Conservation (phyloP, 2,888 invertebrate species). For the Parnassius mnemosyne region DNA sequence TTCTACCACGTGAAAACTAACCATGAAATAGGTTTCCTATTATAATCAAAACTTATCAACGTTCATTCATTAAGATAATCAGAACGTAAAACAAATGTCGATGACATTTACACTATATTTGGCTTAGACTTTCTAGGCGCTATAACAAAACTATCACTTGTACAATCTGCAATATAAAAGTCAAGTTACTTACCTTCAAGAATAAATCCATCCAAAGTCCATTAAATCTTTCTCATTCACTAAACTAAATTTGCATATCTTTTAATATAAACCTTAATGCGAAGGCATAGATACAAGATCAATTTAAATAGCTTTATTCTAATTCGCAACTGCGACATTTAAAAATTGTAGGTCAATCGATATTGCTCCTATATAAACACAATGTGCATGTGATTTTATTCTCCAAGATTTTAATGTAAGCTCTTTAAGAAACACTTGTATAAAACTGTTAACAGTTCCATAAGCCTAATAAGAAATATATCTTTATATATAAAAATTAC, state of each 20-base stretch:
- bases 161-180: constrained; percentile 7
- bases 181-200: constrained; percentile 14
- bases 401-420: too few species aligned
- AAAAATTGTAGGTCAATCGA: constrained; percentile 2
- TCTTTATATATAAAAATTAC: too few species aligned
- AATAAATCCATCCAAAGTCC: constrained; percentile 15
- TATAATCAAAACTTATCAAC: too few species aligned
- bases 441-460: too few species aligned
- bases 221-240: constrained; percentile 17
- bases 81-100: constrained; percentile 2
- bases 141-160: constrained; percentile 8
- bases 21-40: too few species aligned
- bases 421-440: too few species aligned
- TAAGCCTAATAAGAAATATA: too few species aligned
- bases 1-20: too few species aligned
- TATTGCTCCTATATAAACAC: constrained; percentile 3
- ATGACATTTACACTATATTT: constrained; percentile 9
- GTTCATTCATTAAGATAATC: too few species aligned
- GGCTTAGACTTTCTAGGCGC: constrained; percentile 13
- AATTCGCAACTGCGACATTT: constrained; percentile 10
- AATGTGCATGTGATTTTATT: too few species aligned
- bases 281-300: background rate
- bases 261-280: constrained; percentile 6
- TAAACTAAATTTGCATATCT: background rate
- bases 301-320: constrained; percentile 1